phyloP scores from a whole-genome alignment of 2,113 vertebrate species.

The Anas platyrhynchos region DNA sequence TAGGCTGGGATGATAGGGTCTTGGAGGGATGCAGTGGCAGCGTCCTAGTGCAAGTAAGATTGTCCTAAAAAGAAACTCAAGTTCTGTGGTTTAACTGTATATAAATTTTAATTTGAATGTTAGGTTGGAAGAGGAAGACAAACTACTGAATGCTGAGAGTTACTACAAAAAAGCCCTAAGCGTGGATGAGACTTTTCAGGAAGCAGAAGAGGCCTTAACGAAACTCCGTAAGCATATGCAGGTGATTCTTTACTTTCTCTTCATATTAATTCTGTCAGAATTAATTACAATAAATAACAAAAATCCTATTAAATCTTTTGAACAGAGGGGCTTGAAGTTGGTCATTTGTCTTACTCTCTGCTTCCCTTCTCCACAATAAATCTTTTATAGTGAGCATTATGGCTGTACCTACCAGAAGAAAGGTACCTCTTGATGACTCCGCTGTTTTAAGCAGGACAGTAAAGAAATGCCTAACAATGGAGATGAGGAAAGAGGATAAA shows the following conservation, averaged over 20 bases:
- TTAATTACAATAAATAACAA: background rate
- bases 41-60: background rate
- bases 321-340: background rate
- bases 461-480: background rate
- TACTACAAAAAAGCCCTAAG: slow-evolving; percentile 90
- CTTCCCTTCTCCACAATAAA: slow-evolving; percentile 31
- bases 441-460: background rate
- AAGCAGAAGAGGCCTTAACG: slow-evolving; percentile 89
- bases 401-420: slow-evolving; percentile 60
- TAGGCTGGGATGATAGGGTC: background rate
- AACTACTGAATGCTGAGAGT: slow-evolving; percentile 91
- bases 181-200: slow-evolving; percentile 88
- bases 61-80: background rate
- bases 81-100: background rate
- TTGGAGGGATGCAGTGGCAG: background rate
- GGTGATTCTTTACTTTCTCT: slow-evolving; percentile 93
- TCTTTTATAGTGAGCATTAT: slow-evolving; percentile 53
- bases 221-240: slow-evolving; percentile 92
- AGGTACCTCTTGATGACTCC: background rate
- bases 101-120: slow-evolving; percentile 14
- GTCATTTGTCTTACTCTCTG: slow-evolving; percentile 43
- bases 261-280: background rate
- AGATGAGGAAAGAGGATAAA: background rate
- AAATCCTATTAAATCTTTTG: background rate
- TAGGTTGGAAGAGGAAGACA: slow-evolving; percentile 95